Evolutionary conservation across 2,888 invertebrate species (phyloP).

Genomic region (Lutraria lutraria): DNA sequence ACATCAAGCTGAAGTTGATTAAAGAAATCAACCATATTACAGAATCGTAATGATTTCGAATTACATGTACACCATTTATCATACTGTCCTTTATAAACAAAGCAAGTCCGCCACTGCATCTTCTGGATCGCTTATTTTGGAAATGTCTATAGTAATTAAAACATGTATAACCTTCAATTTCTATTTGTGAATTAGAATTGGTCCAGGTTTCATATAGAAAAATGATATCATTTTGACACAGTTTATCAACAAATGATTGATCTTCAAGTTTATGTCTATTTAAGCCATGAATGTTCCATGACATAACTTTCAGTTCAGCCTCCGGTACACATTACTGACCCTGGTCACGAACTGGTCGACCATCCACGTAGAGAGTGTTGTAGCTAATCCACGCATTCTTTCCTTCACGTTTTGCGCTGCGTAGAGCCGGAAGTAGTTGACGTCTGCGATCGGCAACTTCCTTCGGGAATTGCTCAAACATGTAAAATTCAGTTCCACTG

Average conservation of each 20-base stretch:
- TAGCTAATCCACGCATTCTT: no score
- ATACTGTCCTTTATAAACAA: background rate
- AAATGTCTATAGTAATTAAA: slow-evolving; percentile 29
- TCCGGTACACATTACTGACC: no score
- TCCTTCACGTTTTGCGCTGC: no score
- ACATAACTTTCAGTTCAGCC: background rate
- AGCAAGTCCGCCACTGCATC: background rate
- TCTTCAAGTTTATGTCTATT: background rate
- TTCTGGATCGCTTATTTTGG: background rate
- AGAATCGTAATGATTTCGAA: slow-evolving; percentile 19
- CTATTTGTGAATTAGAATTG: background rate
- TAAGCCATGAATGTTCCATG: no score
- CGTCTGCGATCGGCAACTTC: no score
- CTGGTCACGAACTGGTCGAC: no score
- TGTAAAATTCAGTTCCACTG: no score
- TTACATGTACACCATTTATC: background rate
- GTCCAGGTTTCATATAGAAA: background rate
- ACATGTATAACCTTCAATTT: slow-evolving; percentile 6
- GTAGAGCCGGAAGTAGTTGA: no score
- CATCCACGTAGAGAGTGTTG: no score
- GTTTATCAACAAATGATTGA: background rate
- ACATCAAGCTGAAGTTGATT: no score
- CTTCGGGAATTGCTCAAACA: no score
- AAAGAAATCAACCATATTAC: slow-evolving; percentile 17
- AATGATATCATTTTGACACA: slow-evolving; percentile 22